Conservation (phyloP, 2,113 vertebrate genomes). For the Craseonycteris thonglongyai region DNA sequence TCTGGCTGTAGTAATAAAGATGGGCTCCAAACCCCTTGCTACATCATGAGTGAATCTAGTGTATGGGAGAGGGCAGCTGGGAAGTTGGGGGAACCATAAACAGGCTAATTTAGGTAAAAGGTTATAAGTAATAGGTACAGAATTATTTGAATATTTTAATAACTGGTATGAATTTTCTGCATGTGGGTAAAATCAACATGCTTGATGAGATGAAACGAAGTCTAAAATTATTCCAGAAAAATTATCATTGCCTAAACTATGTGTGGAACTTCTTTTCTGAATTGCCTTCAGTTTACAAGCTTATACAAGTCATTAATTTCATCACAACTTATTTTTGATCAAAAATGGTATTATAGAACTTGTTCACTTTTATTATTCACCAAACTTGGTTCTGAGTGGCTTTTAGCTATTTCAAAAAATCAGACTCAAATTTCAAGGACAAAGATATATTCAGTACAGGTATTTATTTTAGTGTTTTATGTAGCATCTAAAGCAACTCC, state of each 20-base stretch:
- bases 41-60: not conserved
- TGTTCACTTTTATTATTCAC: conserved; percentile 46
- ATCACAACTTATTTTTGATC: conserved; percentile 33
- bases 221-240: not conserved
- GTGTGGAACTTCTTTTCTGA: not conserved
- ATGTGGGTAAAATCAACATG: not conserved
- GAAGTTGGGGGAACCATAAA: not conserved
- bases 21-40: not conserved
- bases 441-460: conserved; percentile 33
- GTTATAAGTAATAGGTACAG: not conserved
- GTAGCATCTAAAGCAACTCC: not conserved
- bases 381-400: not conserved
- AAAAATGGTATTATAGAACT: conserved; percentile 36
- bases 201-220: not conserved
- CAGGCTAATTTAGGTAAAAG: not conserved
- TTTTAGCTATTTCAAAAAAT: conserved; percentile 53
- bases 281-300: not conserved
- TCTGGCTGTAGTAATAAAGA: not conserved
- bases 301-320: conserved; percentile 25
- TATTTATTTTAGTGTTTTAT: conserved; percentile 31
- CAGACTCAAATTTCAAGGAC: conserved; percentile 41
- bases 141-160: conserved; percentile 15
- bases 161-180: not conserved
- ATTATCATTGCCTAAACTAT: not conserved
- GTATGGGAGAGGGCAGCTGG: not conserved